Evolutionary conservation across 1,140 invertebrate species (phyloP), one percentile per base, ranked within the genome.

Genomic region (Octopus bimaculoides): DNA sequence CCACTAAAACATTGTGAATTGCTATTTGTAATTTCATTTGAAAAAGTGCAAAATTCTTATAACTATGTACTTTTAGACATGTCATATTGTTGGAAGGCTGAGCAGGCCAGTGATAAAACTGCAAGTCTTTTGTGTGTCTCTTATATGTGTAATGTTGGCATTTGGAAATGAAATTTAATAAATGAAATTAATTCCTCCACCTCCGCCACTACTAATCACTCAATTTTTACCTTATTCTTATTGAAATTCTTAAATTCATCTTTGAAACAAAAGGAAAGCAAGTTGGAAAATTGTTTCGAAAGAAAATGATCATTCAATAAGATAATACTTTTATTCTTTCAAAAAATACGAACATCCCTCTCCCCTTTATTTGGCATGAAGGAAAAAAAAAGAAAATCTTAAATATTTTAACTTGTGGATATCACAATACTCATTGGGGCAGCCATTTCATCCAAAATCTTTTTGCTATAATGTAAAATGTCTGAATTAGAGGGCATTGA

Each of bases 21-120:
- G 66, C 66, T 71, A 71, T 71, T 71, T 71, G 66, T 71, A 71
- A 71, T 14, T 14, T 20, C 66, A 71, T 71, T 71, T 71, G 66
- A 71, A 71, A 17, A 71, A 71, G 26, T 71, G 66, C 66, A 71
- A 71, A 71, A 20, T 71, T 71, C 17, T 71, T 71, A 20, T n/a
- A 71, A n/a, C 17, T 71, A 71, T 71, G 17, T 20, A 71, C 66
- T 71, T n/a, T 20, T 20, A 71, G 26, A 71, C 66, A 71, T 71
- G 66, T 71, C 6, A 71, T 71, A 41, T 71, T 61, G 56, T 61
- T 9, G 14, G 26, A 71, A 71, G 8, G 66, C 66, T n/a, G 66
- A n/a, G 66, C 66, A 20, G 66, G 66, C 66, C 66, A n/a, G 66
- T 71, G 66, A 71, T 71, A 71, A 41, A 71, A 71, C 66, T 71